Conservation (phyloP, 2,888 invertebrate species). For the Cancer borealis region DNA sequence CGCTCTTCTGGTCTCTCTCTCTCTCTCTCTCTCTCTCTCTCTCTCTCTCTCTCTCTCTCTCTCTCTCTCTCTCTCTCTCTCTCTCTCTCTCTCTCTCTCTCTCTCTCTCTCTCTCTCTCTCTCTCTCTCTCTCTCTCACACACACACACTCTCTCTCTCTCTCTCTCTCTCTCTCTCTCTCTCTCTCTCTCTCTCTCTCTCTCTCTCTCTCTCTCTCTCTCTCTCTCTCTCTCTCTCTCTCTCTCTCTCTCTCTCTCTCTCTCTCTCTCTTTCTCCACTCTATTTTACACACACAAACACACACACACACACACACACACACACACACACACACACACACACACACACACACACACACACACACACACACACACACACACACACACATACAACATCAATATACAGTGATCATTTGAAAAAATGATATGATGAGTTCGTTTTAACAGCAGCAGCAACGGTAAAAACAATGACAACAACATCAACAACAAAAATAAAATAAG, state of each 20-base stretch:
- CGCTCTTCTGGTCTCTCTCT: not conserved
- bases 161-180: not conserved
- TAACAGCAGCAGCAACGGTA: not conserved
- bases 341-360: too few species aligned
- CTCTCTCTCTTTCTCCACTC: too few species aligned
- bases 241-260: not conserved
- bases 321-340: too few species aligned
- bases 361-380: too few species aligned
- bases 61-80: not conserved
- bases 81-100: not conserved
- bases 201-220: not conserved
- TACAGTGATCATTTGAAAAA: too few species aligned
- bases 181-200: not conserved
- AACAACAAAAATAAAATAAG: not conserved
- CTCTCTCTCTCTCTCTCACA: not conserved
- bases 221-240: conserved; percentile 20
- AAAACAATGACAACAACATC: not conserved
- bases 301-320: too few species aligned
- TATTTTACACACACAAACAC: too few species aligned
- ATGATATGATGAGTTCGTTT: not conserved
- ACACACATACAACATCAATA: too few species aligned
- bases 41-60: not conserved
- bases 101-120: not conserved
- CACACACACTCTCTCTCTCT: not conserved
- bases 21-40: not conserved